Percentiles rank a stretch among this genome's conserved stretches.
phyloP scores from a whole-genome alignment of 2,113 vertebrate genomes.

The Ammodytes marinus region DNA sequence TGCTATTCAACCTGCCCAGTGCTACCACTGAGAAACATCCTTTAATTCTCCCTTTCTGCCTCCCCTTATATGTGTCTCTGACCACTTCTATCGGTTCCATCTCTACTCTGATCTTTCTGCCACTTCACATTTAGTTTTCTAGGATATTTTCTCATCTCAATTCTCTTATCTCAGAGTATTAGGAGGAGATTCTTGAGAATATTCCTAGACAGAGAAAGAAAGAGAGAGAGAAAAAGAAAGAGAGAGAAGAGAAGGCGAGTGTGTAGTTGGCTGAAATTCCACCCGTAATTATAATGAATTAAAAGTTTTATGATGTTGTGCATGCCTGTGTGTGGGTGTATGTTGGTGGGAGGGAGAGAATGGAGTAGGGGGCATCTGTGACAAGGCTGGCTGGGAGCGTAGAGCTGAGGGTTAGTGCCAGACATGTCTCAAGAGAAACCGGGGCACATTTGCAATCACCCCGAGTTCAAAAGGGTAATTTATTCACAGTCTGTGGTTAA shows the following conservation, averaged over 20 bases:
- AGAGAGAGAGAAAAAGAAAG: neutral
- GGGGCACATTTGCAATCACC: slow-evolving; percentile 86
- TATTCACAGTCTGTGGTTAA: slow-evolving; percentile 85
- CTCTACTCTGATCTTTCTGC: slow-evolving; percentile 39
- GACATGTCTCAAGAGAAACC: slow-evolving; percentile 82
- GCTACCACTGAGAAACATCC: slow-evolving; percentile 24
- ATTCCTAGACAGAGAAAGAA: slow-evolving; percentile 50
- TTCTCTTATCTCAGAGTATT: slow-evolving; percentile 16
- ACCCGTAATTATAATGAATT: slow-evolving; percentile 69
- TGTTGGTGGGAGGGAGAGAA: neutral
- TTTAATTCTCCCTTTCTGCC: neutral
- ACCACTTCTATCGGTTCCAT: slow-evolving; percentile 19
- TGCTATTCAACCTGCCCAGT: slow-evolving; percentile 59
- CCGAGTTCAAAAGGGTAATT: slow-evolving; percentile 86
- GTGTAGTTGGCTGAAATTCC: slow-evolving; percentile 36
- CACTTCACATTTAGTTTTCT: slow-evolving; percentile 17
- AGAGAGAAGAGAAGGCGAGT: neutral
- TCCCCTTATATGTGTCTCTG: slow-evolving; percentile 24
- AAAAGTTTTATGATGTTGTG: slow-evolving; percentile 74
- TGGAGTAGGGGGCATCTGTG: slow-evolving; percentile 59
- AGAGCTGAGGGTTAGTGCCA: slow-evolving; percentile 80
- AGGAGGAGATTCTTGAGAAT: slow-evolving; percentile 41
- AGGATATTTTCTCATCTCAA: slow-evolving; percentile 34
- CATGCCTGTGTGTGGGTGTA: slow-evolving; percentile 24
- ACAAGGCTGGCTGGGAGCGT: slow-evolving; percentile 74